phyloP scores from a whole-genome alignment of 2,113 vertebrate species.

The Arenaria interpres region DNA sequence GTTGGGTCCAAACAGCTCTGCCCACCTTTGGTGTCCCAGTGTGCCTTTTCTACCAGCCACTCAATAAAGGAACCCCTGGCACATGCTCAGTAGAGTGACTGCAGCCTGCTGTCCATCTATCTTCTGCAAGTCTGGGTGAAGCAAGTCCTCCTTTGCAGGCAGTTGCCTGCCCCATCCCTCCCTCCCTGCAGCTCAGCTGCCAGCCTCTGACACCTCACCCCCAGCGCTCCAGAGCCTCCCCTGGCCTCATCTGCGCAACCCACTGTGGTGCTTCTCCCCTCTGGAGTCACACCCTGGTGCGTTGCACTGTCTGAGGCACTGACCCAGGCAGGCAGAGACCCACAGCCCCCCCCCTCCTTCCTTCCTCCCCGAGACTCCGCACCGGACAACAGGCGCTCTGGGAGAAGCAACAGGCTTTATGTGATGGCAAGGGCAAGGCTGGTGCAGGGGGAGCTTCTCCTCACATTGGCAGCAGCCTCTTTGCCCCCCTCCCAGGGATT shows the following conservation, averaged over 20 bases:
- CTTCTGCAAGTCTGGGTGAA: fast-evolving
- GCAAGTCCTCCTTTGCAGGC: background rate
- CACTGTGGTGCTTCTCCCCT: fast-evolving
- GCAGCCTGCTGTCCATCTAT: fast-evolving
- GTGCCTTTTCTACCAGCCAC: background rate
- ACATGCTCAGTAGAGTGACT: fast-evolving
- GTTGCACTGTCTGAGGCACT: background rate
- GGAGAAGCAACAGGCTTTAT: slow-evolving; percentile 8
- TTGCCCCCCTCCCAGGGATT: fast-evolving
- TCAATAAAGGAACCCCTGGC: background rate
- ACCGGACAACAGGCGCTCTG: background rate
- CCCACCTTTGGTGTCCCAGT: fast-evolving
- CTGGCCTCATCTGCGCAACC: fast-evolving
- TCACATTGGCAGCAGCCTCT: fast-evolving
- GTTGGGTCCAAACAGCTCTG: fast-evolving
- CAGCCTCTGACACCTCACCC: background rate
- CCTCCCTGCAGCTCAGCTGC: background rate
- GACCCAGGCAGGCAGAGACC: background rate
- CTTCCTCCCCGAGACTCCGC: fast-evolving
- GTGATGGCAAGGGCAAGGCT: too few species aligned
- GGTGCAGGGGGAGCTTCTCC: fast-evolving
- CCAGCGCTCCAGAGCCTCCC: fast-evolving
- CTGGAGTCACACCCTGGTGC: fast-evolving
- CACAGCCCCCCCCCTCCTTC: background rate
- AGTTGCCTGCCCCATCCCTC: background rate